These are phyloP conservation scores for Acanthosepion pharaonis DNA, from an alignment of 2,888 invertebrate species.

Conservation along the genomic window DNA sequence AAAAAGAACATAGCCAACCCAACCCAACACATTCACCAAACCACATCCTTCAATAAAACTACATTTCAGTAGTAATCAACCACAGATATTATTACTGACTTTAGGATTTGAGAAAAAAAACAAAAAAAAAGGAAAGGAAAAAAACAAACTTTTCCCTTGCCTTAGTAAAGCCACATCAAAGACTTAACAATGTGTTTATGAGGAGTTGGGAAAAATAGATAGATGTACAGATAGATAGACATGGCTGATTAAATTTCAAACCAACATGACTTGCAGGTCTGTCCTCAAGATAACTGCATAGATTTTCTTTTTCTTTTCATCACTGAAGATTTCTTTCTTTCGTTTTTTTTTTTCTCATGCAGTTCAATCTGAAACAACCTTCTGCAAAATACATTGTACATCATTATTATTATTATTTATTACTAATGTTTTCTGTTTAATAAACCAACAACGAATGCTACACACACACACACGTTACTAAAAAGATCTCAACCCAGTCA, in stretches of 20 bases:
- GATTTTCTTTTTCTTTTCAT: too few species aligned
- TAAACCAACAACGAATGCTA: too few species aligned
- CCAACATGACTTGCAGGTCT: not conserved
- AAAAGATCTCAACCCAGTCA: too few species aligned
- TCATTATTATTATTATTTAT: too few species aligned
- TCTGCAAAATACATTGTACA: too few species aligned
- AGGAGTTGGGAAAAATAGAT: not conserved
- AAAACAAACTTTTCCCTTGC: not conserved
- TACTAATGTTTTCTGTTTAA: too few species aligned
- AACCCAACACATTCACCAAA: not conserved
- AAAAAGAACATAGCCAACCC: not conserved
- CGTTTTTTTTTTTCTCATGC: too few species aligned
- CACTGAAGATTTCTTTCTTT: too few species aligned
- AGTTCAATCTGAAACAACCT: too few species aligned
- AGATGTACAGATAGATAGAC: not conserved
- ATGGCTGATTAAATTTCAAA: not conserved
- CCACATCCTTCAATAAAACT: not conserved
- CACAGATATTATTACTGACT: slow-evolving; percentile 16
- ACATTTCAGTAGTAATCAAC: not conserved
- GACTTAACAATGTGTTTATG: not conserved
- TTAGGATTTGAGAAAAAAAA: not conserved
- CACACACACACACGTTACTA: too few species aligned
- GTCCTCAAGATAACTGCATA: not conserved
- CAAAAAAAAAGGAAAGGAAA: too few species aligned
- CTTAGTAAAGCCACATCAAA: not conserved